These are phyloP conservation scores for Dendroctonus valens DNA, from an alignment of 1,140 invertebrate genomes.

Conservation along the genomic window DNA sequence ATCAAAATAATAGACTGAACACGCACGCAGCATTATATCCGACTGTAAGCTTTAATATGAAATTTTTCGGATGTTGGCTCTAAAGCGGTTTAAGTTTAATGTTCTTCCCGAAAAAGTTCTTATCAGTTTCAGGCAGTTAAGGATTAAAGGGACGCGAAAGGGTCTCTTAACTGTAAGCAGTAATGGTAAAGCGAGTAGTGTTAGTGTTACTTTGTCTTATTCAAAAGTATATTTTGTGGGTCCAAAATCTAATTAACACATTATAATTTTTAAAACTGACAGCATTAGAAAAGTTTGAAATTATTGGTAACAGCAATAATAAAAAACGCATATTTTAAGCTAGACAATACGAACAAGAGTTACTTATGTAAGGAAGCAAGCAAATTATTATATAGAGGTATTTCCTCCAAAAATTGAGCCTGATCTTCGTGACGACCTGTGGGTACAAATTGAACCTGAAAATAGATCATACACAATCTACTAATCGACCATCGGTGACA, in stretches of 20 bases:
- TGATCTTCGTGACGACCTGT: too few species aligned
- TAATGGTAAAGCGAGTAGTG: neutral
- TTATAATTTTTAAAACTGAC: neutral
- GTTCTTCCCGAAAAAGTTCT: constrained; percentile 1
- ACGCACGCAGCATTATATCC: neutral
- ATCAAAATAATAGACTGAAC: too few species aligned
- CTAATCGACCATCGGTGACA: too few species aligned
- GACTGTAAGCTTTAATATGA: neutral
- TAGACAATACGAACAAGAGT: too few species aligned
- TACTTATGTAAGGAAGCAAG: too few species aligned
- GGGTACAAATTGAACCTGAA: too few species aligned
- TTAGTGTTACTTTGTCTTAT: neutral
- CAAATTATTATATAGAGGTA: too few species aligned
- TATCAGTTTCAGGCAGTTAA: neutral
- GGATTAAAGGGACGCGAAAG: neutral
- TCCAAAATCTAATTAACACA: neutral
- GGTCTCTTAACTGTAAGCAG: neutral
- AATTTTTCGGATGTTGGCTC: neutral
- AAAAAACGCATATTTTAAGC: too few species aligned
- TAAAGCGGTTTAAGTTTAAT: constrained; percentile 5
- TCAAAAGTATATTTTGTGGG: too few species aligned
- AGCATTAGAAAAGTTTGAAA: neutral
- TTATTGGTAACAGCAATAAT: neutral
- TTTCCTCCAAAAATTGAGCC: too few species aligned
- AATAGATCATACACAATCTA: too few species aligned